Percentiles rank a stretch among this genome's conserved stretches.
Evolutionary conservation across 2,797 vertebrate species (phyloP).

Genomic region (Nannoperca australis): DNA sequence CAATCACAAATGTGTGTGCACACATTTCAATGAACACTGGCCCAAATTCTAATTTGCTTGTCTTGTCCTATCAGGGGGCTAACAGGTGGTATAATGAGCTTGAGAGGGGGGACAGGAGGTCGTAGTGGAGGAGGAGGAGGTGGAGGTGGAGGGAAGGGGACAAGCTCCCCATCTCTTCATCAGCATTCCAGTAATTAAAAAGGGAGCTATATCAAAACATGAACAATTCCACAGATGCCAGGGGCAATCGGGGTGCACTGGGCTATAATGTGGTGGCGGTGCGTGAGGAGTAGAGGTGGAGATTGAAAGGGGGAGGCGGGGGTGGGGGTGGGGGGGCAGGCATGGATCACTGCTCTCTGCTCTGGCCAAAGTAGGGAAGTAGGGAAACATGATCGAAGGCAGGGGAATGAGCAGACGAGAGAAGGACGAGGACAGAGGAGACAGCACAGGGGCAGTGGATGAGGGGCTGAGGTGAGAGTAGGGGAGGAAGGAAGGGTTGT

Average conservation of each 20-base stretch:
- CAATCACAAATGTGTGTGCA: constrained; percentile 35
- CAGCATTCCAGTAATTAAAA: constrained; percentile 76
- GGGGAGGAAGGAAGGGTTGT: constrained; percentile 43
- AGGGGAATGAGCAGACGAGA: constrained; percentile 63
- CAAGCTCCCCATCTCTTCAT: constrained; percentile 60
- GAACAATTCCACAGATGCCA: constrained; percentile 80
- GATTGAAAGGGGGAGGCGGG: background rate
- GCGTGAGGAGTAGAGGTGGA: constrained; percentile 7
- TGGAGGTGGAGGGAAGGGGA: background rate
- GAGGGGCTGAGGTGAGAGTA: constrained; percentile 33
- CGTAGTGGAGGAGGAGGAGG: constrained; percentile 3
- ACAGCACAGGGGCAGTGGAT: constrained; percentile 46
- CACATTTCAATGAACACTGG: constrained; percentile 24
- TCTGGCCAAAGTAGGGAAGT: constrained; percentile 60
- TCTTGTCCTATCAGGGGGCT: constrained; percentile 52
- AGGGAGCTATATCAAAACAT: constrained; percentile 74
- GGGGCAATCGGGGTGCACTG: constrained; percentile 36
- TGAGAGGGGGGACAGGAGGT: constrained; percentile 26
- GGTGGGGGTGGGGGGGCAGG: background rate
- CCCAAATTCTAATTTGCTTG: constrained; percentile 43
- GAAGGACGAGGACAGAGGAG: constrained; percentile 62
- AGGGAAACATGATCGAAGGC: constrained; percentile 73
- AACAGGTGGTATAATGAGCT: constrained; percentile 75
- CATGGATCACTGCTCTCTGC: constrained; percentile 33
- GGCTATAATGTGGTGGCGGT: constrained; percentile 26